phyloP scores from a whole-genome alignment of 2,888 invertebrate species.

The Diloba caeruleocephala region DNA sequence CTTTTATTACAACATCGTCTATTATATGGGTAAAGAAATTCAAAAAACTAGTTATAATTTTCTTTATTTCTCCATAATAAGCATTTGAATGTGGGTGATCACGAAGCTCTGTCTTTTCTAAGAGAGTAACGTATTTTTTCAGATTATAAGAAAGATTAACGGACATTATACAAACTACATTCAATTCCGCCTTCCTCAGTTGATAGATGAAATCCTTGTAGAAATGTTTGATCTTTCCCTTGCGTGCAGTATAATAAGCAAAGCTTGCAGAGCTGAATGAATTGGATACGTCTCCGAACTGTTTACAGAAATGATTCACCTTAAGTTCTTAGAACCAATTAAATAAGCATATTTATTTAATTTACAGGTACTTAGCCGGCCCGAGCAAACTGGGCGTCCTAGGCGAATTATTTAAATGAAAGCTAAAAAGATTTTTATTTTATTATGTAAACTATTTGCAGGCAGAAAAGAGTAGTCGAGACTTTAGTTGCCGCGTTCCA shows the following conservation, averaged over 20 bases:
- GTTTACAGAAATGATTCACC: too few relatives aligned
- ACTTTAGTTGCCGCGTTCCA: too few relatives aligned
- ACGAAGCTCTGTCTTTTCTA: slow-evolving; percentile 52
- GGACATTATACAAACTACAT: slow-evolving; percentile 60
- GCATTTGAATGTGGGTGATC: slow-evolving; percentile 52
- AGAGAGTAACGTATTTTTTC: slow-evolving; percentile 56
- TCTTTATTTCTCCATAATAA: slow-evolving; percentile 73
- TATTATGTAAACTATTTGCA: too few relatives aligned
- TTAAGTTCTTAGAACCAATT: too few relatives aligned
- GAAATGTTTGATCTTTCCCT: slow-evolving; percentile 29
- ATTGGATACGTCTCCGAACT: too few relatives aligned
- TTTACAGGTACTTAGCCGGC: too few relatives aligned
- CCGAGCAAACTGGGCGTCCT: too few relatives aligned
- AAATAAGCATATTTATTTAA: too few relatives aligned
- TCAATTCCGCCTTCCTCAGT: slow-evolving; percentile 59
- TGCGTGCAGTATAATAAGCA: slow-evolving; percentile 4
- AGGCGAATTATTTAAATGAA: too few relatives aligned
- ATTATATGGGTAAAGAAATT: slow-evolving; percentile 62
- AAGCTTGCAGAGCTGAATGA: too few relatives aligned
- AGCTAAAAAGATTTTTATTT: too few relatives aligned
- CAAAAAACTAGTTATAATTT: slow-evolving; percentile 64
- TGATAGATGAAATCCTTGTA: slow-evolving; percentile 68
- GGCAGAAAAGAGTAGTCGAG: too few relatives aligned
- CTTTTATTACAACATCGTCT: slow-evolving; percentile 62
- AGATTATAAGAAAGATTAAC: slow-evolving; percentile 63